Base-by-base conservation (phyloP, 1,140 invertebrate genomes). In the Conus betulinus region DNA sequence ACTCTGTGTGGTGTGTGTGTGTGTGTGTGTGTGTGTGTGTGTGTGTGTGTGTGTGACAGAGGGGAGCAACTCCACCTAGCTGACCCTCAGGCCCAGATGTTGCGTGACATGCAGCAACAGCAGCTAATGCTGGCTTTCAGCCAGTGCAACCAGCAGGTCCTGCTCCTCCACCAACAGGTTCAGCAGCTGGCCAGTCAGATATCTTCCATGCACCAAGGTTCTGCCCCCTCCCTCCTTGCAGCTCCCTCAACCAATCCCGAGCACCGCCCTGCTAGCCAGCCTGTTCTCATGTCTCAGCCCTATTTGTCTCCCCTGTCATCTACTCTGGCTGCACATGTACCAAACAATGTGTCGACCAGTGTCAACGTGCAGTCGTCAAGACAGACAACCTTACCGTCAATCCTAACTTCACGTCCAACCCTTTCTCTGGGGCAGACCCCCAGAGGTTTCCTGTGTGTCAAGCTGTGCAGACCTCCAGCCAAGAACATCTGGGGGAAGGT, bases 121-220 rank as follows among this genome's bases (percentile, higher is more conserved):
- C 94, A 94, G 87, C 85, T 94, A 83, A 91, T 94, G 91, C 90
- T 94, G 91, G 91, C 90, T 63, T 83, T 95, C 79, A 93, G 92
- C 83, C 94, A 94, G 87, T 93, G 93, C 87, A 91, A 93, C 81
- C 93, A 94, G 88, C 93, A 94, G 87, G 90, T 94, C 74, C 88
- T 90, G 84, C 88, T 92, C 84, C 87, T 91, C 1, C 85, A 89
- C 8, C 87, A 88, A 13, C 89, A 90, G 87, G 78, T 89, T 17
- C 79, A 83, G 87, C 87, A 88, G 60, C 78, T 82, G 71, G 52
- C 67, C 3, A 63, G 85, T 8, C 85, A 86, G 52, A 79, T 87
- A 74, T 55, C 85, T 52, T 52, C 27, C 85, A 13, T 87, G 25
- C 87, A 88, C 25, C 87, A 82, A 20, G 51, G 53, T 10, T n/a